A percentile compares a stretch with the other conserved stretches of the same genome.
Evolutionary conservation across 2,113 vertebrate genomes (phyloP).

Genomic region (Pelobates fuscus): DNA sequence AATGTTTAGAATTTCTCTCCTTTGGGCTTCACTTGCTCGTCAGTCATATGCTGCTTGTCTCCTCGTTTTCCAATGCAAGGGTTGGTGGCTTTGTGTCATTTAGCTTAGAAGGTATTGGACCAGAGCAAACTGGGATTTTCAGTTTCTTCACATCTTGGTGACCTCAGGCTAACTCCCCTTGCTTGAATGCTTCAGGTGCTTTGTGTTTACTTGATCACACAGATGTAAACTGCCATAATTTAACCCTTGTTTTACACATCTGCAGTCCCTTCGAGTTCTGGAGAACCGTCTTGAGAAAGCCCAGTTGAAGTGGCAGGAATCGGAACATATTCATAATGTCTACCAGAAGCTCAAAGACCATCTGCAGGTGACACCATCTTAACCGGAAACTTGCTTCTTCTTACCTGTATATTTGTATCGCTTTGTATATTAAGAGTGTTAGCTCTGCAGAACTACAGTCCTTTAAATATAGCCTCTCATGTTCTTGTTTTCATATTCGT

Average conservation of each 20-base stretch:
- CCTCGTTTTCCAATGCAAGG: no score
- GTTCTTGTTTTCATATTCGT: neutral
- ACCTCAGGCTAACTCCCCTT: no score
- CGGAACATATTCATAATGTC: slow-evolving; percentile 69
- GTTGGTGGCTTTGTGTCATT: no score
- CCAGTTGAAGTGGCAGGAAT: slow-evolving; percentile 76
- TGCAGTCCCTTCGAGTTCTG: slow-evolving; percentile 71
- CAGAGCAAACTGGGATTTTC: no score
- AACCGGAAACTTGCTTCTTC: neutral
- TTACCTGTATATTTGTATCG: neutral
- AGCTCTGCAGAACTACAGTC: neutral
- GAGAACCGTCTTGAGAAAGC: slow-evolving; percentile 85
- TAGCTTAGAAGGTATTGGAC: no score
- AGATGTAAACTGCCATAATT: no score
- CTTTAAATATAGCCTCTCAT: neutral
- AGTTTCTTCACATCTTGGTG: no score
- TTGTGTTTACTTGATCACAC: neutral
- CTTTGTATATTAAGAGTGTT: neutral
- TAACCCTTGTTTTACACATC: neutral
- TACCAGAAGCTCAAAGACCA: slow-evolving; percentile 78
- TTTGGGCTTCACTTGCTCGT: neutral
- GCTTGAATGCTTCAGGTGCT: no score
- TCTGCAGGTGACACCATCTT: slow-evolving; percentile 68
- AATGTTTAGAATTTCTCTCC: neutral
- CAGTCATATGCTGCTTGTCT: no score